phyloP scores from a whole-genome alignment of 2,113 vertebrate species.

The Clupea harengus region DNA sequence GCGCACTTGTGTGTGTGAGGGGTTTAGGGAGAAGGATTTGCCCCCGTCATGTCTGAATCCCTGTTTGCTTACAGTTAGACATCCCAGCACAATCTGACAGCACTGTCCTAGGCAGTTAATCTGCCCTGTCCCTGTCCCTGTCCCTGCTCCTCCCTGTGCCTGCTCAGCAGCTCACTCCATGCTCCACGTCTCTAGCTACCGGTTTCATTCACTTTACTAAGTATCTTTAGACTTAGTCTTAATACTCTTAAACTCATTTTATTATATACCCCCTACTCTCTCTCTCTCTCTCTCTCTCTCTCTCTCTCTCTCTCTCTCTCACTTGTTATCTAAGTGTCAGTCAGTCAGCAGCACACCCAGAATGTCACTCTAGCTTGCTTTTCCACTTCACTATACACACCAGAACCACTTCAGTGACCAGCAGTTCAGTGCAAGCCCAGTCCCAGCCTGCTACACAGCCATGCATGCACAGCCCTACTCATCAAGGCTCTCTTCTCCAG shows the following conservation, averaged over 20 bases:
- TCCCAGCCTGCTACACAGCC: no score
- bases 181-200: background rate
- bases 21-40: background rate
- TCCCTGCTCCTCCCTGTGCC: background rate
- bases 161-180: background rate
- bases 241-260: background rate
- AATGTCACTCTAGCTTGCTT: background rate
- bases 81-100: background rate
- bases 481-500: no score
- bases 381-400: background rate
- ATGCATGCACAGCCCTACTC: no score
- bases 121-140: background rate
- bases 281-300: background rate
- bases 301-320: constrained; percentile 22
- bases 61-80: background rate
- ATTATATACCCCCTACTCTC: background rate
- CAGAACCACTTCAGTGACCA: background rate
- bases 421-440: background rate
- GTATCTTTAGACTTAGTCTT: background rate
- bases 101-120: background rate
- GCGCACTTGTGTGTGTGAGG: background rate
- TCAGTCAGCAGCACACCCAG: background rate
- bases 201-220: background rate
- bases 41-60: constrained; percentile 8
- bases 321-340: constrained; percentile 26